These are phyloP conservation scores for Aspiorhynchus laticeps DNA, from an alignment of 2,113 vertebrate genomes.

Conservation along the genomic window DNA sequence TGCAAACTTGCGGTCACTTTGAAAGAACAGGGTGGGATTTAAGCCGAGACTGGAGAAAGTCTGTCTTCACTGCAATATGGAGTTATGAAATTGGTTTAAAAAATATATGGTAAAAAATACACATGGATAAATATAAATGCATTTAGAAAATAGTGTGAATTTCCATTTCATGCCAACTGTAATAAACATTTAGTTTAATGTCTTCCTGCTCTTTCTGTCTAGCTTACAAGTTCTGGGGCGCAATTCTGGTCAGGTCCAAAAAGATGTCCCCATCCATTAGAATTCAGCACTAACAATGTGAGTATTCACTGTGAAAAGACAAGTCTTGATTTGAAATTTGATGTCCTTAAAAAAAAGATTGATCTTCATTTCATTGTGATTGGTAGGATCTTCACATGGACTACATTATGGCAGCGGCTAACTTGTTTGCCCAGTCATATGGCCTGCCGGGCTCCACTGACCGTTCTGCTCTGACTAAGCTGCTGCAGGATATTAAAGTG, in stretches of 20 bases:
- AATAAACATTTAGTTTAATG: not conserved
- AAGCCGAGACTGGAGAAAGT: not conserved
- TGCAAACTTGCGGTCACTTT: not conserved
- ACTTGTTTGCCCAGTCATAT: slow-evolving; percentile 86
- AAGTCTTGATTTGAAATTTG: not conserved
- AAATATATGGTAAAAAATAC: too few relatives aligned
- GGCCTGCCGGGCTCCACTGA: slow-evolving; percentile 80
- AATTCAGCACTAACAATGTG: slow-evolving; percentile 86
- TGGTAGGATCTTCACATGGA: slow-evolving; percentile 88
- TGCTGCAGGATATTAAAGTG: slow-evolving; percentile 80
- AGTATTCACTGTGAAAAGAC: slow-evolving; percentile 62
- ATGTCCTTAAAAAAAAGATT: not conserved
- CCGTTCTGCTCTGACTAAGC: slow-evolving; percentile 73
- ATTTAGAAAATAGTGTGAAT: not conserved
- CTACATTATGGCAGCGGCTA: slow-evolving; percentile 86
- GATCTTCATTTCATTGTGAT: not conserved
- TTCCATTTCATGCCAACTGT: not conserved
- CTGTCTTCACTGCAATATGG: not conserved
- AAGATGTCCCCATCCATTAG: slow-evolving; percentile 89
- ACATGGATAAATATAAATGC: not conserved
- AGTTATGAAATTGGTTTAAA: not conserved
- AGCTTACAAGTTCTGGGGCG: slow-evolving; percentile 93
- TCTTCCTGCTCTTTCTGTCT: slow-evolving; percentile 6
- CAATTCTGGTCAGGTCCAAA: slow-evolving; percentile 97
- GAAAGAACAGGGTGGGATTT: not conserved